Evolutionary conservation across 2,888 invertebrate species (phyloP), one percentile per base, ranked within the genome.

Genomic region (Stenchaetothrips biformis): DNA sequence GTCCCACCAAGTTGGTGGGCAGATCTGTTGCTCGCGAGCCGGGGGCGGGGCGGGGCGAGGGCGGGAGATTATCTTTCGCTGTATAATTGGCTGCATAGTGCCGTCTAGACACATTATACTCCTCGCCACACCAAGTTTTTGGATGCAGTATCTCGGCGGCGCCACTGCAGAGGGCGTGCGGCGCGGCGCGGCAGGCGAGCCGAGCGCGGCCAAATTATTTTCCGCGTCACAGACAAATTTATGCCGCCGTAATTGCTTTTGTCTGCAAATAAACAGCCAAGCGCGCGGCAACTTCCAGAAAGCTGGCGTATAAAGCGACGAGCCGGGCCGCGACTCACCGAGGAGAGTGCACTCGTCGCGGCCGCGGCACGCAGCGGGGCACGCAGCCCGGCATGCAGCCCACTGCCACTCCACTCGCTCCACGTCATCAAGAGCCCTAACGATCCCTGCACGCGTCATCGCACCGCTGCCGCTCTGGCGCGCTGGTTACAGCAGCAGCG

Each of bases 221-320:
- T 74, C 67, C 21, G 67, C 67, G 67, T 25, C 67, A 16, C 67
- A 74, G 18, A 25, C 21, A 74, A 74, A 74, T 74, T 74, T 74
- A 74, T 74, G 25, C 21, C 67, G 67, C 67, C 25, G 11, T 74
- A 74, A 74, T 74, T 74, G 67, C 67, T 74, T 74, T 74, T 74
- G 67, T 74, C 67, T 74, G 67, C 67, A 74, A 74, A 74, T 74
- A 74, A 74, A 74, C 67, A 74, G 67, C 67, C n/a, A n/a, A 25
- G 6, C 18, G 59, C 59, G 16, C 67, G 37, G 37, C 21, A 74
- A 74, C 67, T 74, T 25, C 8, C 67, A 21, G 21, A 67, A 67
- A 67, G 67, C 67, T 74, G 67, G 37, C 37, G 37, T 37, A 37
- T 37, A 37, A 37, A 37, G 37, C 37, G 37, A 2, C 37, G 37